Conservation (phyloP, 2,888 invertebrate genomes). For the Gonocerus acuteangulatus region DNA sequence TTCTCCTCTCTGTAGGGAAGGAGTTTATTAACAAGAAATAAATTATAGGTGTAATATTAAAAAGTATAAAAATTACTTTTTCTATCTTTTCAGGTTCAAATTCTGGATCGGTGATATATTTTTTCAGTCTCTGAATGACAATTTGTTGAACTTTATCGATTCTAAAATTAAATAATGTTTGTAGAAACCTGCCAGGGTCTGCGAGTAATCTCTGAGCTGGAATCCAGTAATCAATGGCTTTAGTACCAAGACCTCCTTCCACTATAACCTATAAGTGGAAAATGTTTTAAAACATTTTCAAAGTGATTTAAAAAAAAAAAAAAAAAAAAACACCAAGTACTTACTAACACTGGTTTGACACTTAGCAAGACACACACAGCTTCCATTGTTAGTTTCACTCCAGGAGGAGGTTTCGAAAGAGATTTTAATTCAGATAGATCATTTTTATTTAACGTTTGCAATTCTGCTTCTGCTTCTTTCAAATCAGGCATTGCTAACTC, state of each 20-base stretch:
- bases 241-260: constrained; percentile 56
- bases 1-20: too few relatives aligned
- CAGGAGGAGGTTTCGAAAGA: constrained; percentile 84
- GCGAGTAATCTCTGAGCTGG: constrained; percentile 73
- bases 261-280: constrained; percentile 49
- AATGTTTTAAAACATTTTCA: background rate
- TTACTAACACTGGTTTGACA: constrained; percentile 63
- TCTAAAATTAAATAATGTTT: constrained; percentile 75
- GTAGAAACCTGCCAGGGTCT: constrained; percentile 75
- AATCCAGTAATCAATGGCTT: constrained; percentile 83
- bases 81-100: constrained; percentile 73
- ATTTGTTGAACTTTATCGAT: constrained; percentile 75
- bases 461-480: constrained; percentile 63
- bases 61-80: constrained; percentile 51
- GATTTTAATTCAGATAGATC: constrained; percentile 87
- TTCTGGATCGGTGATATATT: constrained; percentile 65
- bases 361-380: constrained; percentile 76
- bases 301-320: background rate
- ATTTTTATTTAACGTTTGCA: constrained; percentile 61
- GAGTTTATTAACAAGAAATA: too few relatives aligned
- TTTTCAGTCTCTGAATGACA: constrained; percentile 71
- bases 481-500: constrained; percentile 80
- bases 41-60: too few relatives aligned
- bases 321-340: background rate
- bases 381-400: constrained; percentile 74